Conservation (phyloP, 2,888 invertebrate genomes). For the Subacronicta megacephala region DNA sequence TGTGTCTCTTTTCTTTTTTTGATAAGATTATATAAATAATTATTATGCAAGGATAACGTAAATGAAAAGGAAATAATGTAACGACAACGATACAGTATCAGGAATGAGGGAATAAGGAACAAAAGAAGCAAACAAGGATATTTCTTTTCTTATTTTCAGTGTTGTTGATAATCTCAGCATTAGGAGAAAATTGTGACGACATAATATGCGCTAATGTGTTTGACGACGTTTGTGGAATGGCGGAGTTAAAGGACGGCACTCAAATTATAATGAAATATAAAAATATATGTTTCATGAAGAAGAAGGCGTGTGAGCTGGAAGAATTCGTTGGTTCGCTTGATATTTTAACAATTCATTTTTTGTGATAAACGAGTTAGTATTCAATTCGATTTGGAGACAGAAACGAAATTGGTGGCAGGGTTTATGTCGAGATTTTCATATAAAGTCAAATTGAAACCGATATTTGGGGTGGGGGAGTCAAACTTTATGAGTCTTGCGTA, state of each 20-base stretch:
- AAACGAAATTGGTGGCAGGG: constrained; percentile 18
- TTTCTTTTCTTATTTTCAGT: constrained; percentile 39
- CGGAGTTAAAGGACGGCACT: constrained; percentile 49
- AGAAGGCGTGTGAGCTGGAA: constrained; percentile 64
- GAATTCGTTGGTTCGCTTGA: constrained; percentile 52
- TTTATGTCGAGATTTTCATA: constrained; percentile 29
- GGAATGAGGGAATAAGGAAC: background rate
- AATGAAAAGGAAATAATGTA: background rate
- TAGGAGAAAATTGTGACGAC: constrained; percentile 58
- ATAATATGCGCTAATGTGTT: constrained; percentile 72
- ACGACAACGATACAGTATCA: background rate
- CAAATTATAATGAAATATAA: constrained; percentile 63
- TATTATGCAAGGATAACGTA: too few species aligned
- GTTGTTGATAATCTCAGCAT: constrained; percentile 20
- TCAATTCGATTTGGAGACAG: constrained; percentile 23
- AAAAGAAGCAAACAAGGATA: background rate
- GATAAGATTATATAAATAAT: background rate
- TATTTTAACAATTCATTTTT: constrained; percentile 21
- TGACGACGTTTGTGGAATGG: constrained; percentile 74
- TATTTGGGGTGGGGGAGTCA: constrained; percentile 10
- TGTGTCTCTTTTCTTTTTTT: background rate
- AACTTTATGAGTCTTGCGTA: constrained; percentile 22
- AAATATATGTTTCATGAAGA: constrained; percentile 73
- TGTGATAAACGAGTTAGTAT: constrained; percentile 15
- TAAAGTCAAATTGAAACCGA: constrained; percentile 35